Conservation (phyloP, 2,113 vertebrate species). For the Hippocampus comes region DNA sequence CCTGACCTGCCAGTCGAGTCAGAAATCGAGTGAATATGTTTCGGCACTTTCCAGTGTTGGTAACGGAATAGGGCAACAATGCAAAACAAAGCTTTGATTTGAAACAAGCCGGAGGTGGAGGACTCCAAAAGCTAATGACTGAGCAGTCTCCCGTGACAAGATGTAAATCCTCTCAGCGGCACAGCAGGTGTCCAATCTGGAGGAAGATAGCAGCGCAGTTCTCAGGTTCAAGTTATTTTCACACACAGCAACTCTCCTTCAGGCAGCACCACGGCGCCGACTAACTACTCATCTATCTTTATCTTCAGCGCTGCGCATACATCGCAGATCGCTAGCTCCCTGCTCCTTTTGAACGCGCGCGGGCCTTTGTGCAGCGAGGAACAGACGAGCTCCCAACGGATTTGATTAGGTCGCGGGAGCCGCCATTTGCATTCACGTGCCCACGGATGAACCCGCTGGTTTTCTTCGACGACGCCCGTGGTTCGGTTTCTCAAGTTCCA, state of each 20-base stretch:
- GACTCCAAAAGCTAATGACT: conserved; percentile 22
- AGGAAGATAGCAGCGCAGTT: conserved; percentile 24
- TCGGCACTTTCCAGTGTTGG: neutral
- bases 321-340: neutral
- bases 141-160: conserved; percentile 33
- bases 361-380: neutral
- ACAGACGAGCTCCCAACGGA: too few species aligned
- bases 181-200: conserved; percentile 43
- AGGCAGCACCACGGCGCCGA: neutral
- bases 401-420: too few species aligned
- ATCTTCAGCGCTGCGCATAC: neutral
- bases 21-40: conserved; percentile 3
- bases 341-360: neutral
- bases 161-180: conserved; percentile 45
- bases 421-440: too few species aligned
- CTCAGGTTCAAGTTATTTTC: conserved; percentile 57
- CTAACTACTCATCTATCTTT: neutral
- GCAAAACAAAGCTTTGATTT: conserved; percentile 26
- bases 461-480: too few species aligned
- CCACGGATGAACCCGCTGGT: too few species aligned
- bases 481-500: neutral
- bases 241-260: conserved; percentile 39
- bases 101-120: conserved; percentile 27
- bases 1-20: neutral
- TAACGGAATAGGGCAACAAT: conserved; percentile 18